Base-by-base conservation (phyloP, 2,113 vertebrate species). In the Cebus imitator region DNA sequence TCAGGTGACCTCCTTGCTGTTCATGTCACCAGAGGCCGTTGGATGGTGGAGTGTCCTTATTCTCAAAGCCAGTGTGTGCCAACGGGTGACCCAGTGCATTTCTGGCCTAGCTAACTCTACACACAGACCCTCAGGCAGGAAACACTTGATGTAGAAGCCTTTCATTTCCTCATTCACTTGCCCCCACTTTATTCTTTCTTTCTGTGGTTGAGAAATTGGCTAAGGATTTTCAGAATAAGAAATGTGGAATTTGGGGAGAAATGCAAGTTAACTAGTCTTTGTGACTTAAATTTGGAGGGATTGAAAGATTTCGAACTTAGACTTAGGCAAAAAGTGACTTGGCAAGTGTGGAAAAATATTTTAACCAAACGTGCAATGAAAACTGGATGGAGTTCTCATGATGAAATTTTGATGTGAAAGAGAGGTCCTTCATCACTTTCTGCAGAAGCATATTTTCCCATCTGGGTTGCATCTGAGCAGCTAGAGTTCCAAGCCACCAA, bases 251-350 rank as follows among this genome's bases (percentile, higher is more conserved):
- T 68, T 58, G 58, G 58, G 32, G 17, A 55, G 23, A 88, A 72
- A 76, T 83, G 13, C 23, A 94, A 83, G 76, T 70, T 89, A 86
- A 43, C 27, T 95, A 76, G 58, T 88, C 32, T 92, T 79, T 68
- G 30, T 66, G 32, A 95, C 64, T 84, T 80, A 66, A 68, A 61
- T 94, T 92, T 76, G 52, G 37, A 68, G 64, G 7, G 27, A 32
- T 45, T 68, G 12, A 82, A 97, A 92, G 78, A 83, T 88, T 92
- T 18, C 57, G 20, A 93, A 91, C 52, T 25, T 50, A 76, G n/a
- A 30, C 20, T 48, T 83, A 48, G 58, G 43, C 94, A 83, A 93
- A 93, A 94, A 95, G 23, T 66, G 30, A 89, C 66, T 68, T 97
- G 40, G 87, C 45, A 12, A 40, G 40, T 72, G 40, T 72, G 21